Percentiles rank a stretch among this genome's conserved stretches.
Conservation (phyloP, 2,797 vertebrate genomes). For the Gambelia wislizenii region DNA sequence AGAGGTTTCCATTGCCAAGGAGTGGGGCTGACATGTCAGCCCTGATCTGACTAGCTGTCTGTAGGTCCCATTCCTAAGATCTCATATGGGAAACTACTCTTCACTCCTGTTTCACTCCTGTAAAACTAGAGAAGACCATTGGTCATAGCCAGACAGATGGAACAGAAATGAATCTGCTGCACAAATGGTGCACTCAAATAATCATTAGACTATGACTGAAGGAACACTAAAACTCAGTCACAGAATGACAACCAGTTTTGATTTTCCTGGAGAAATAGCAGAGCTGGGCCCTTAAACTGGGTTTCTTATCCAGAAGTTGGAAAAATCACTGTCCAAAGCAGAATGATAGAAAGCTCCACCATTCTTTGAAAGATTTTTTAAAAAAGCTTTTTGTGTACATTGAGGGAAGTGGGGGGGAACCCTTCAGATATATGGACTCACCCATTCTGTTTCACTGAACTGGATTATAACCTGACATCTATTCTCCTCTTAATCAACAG, state of each 20-base stretch:
- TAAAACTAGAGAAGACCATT: not conserved
- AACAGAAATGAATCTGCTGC: not conserved
- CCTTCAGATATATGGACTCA: constrained; percentile 10
- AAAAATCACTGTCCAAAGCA: not conserved
- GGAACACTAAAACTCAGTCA: not conserved
- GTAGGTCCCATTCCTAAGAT: not conserved
- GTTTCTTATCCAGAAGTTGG: not conserved
- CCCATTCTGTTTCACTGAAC: constrained; percentile 30
- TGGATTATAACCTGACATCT: constrained; percentile 15
- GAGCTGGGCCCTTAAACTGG: not conserved
- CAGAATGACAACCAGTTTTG: not conserved
- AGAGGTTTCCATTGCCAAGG: not conserved
- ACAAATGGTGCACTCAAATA: not conserved
- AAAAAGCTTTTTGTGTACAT: not conserved
- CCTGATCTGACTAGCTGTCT: not conserved
- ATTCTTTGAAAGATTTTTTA: not conserved
- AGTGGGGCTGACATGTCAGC: not conserved
- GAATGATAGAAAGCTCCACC: constrained; percentile 9
- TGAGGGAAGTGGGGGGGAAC: no score
- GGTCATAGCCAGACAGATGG: not conserved
- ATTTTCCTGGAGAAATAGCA: not conserved
- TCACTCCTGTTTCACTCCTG: not conserved
- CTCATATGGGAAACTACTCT: not conserved
- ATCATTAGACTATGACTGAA: not conserved
- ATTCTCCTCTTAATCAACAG: constrained; percentile 1